These are phyloP conservation scores for Eulithis prunata DNA, from an alignment of 2,888 invertebrate genomes.

Conservation along the genomic window DNA sequence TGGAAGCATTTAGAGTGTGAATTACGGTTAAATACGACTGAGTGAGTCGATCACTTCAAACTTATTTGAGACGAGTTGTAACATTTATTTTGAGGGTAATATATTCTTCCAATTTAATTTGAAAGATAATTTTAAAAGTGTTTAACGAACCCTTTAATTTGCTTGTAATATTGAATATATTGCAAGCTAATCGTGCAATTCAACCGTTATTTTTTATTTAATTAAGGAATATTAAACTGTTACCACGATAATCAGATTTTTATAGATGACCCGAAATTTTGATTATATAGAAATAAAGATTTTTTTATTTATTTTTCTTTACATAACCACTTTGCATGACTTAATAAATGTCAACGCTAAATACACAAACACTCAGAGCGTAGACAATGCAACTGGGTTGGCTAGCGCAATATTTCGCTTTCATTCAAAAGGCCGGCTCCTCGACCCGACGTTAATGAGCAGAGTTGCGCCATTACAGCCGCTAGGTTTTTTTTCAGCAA, in stretches of 20 bases:
- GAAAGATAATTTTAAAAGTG: too few relatives aligned
- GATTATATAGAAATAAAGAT: too few relatives aligned
- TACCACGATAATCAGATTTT: too few relatives aligned
- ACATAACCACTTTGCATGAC: not conserved
- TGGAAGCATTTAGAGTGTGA: constrained; percentile 18
- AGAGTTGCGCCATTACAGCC: constrained; percentile 54
- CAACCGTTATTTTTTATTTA: too few relatives aligned
- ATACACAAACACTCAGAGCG: constrained; percentile 26
- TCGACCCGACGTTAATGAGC: constrained; percentile 57
- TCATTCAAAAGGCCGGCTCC: constrained; percentile 49
- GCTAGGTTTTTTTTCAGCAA: constrained; percentile 27
- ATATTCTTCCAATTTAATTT: not conserved
- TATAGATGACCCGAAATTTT: too few relatives aligned
- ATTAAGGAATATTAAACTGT: too few relatives aligned
- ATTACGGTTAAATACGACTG: constrained; percentile 10
- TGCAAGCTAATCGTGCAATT: too few relatives aligned
- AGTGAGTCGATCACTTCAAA: constrained; percentile 21
- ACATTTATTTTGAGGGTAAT: not conserved
- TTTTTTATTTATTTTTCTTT: not conserved
- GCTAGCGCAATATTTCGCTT: constrained; percentile 50
- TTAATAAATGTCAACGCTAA: constrained; percentile 24
- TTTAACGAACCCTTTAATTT: too few relatives aligned
- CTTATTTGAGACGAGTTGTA: constrained; percentile 15
- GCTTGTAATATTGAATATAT: too few relatives aligned
- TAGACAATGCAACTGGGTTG: constrained; percentile 50